A percentile compares a stretch with the other conserved stretches of the same genome.
Conservation (phyloP, 2,797 vertebrate genomes). For the Hylomyscus alleni region DNA sequence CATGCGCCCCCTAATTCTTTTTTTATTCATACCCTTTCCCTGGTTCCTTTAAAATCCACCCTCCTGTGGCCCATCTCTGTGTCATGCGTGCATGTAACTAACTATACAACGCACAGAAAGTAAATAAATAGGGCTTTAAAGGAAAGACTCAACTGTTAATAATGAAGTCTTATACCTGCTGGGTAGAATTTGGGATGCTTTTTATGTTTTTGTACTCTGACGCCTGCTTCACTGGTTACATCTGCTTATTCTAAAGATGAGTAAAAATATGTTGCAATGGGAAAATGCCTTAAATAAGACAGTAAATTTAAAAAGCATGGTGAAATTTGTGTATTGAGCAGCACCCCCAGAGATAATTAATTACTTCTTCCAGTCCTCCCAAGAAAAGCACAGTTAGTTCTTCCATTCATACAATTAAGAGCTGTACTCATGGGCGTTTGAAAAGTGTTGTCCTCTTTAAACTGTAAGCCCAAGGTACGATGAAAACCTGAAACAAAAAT, state of each 20-base stretch:
- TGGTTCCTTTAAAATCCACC: background rate
- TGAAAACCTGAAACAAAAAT: background rate
- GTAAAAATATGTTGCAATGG: slow-evolving; percentile 42
- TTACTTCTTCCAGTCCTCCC: background rate
- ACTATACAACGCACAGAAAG: background rate
- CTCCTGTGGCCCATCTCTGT: background rate
- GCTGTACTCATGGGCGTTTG: background rate
- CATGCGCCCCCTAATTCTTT: background rate
- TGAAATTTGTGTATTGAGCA: slow-evolving; percentile 49
- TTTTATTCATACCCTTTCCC: background rate
- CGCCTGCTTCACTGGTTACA: background rate
- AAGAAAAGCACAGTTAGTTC: background rate
- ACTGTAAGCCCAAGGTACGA: background rate
- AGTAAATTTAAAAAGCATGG: background rate
- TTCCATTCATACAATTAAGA: background rate
- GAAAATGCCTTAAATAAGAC: slow-evolving; percentile 38
- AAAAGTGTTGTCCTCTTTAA: background rate
- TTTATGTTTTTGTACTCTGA: slow-evolving; percentile 18
- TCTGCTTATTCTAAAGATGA: slow-evolving; percentile 22
- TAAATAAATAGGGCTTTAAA: slow-evolving; percentile 33
- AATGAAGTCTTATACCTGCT: background rate
- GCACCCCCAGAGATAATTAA: background rate
- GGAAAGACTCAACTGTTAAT: background rate
- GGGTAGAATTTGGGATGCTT: background rate
- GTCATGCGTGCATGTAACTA: background rate